These are phyloP conservation scores for Merops nubicus DNA, from an alignment of 2,113 vertebrate genomes.

Conservation along the genomic window DNA sequence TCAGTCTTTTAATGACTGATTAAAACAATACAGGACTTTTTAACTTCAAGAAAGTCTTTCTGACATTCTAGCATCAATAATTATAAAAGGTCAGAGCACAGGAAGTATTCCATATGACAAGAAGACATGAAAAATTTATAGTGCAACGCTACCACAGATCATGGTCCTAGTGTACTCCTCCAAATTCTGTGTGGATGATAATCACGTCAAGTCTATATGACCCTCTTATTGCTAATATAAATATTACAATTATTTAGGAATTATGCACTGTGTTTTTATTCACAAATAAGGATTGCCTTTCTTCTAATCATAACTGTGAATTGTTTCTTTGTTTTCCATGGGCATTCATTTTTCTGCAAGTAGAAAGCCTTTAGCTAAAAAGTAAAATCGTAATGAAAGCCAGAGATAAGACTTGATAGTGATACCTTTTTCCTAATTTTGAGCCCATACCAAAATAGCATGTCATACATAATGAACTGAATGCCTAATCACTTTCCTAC, in stretches of 20 bases:
- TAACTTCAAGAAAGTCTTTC: not conserved
- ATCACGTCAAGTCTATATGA: not conserved
- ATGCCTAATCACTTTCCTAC: not conserved
- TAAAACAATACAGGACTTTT: not conserved
- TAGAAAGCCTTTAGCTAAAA: constrained; percentile 9
- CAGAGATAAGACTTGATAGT: not conserved
- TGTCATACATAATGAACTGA: not conserved
- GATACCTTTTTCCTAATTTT: not conserved
- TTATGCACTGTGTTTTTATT: not conserved
- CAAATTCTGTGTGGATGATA: not conserved
- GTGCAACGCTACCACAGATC: not conserved
- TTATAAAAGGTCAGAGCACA: not conserved
- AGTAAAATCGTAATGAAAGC: not conserved
- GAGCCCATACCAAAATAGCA: not conserved
- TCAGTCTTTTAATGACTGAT: not conserved
- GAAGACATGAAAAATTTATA: not conserved
- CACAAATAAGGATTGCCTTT: not conserved
- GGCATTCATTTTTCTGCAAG: not conserved
- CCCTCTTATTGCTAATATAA: not conserved
- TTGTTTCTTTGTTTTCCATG: not conserved
- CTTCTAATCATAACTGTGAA: not conserved
- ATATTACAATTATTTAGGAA: not conserved
- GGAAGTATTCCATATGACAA: not conserved
- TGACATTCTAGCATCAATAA: not conserved
- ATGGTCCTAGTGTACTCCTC: not conserved